A percentile compares a stretch with the other conserved stretches of the same genome.
phyloP scores from a whole-genome alignment of 1,140 invertebrate species.

The Zaprionus africanus region DNA sequence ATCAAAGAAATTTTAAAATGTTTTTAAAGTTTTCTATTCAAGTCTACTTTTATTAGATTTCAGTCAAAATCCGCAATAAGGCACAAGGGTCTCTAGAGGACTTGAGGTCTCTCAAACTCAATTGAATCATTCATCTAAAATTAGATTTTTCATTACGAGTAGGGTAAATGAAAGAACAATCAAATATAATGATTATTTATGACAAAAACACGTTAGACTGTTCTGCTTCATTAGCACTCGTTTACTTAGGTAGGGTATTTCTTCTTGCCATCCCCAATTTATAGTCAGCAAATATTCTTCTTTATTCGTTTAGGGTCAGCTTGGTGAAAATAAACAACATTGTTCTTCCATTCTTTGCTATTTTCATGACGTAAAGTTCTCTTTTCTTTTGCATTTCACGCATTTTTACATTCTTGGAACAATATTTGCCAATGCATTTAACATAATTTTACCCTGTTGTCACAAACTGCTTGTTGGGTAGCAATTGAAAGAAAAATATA shows the following conservation, averaged over 20 bases:
- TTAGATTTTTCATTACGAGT: not conserved
- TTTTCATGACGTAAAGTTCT: not conserved
- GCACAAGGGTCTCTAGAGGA: not conserved
- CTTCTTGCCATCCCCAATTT: not conserved
- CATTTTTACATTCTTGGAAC: slow-evolving; percentile 18
- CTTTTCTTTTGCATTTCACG: slow-evolving; percentile 1
- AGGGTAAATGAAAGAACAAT: not conserved
- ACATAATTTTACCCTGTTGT: not conserved
- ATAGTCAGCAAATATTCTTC: slow-evolving; percentile 17
- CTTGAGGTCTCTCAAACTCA: not conserved
- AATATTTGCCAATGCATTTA: slow-evolving; percentile 15
- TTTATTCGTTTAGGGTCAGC: slow-evolving; percentile 14
- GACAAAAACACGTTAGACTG: not conserved
- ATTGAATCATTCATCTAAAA: slow-evolving; percentile 10
- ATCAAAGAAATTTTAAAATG: slow-evolving; percentile 1
- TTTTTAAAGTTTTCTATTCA: not conserved
- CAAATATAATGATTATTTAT: not conserved
- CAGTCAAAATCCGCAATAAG: slow-evolving; percentile 2
- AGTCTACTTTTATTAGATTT: not conserved
- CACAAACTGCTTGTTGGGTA: not conserved
- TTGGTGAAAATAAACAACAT: slow-evolving; percentile 27
- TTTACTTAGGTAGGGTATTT: slow-evolving; percentile 2
- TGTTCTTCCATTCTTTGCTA: slow-evolving; percentile 12
- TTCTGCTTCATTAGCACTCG: not conserved
- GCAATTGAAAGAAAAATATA: not conserved